Conservation (phyloP, 2,113 vertebrate genomes). For the Neolamprologus devosi region DNA sequence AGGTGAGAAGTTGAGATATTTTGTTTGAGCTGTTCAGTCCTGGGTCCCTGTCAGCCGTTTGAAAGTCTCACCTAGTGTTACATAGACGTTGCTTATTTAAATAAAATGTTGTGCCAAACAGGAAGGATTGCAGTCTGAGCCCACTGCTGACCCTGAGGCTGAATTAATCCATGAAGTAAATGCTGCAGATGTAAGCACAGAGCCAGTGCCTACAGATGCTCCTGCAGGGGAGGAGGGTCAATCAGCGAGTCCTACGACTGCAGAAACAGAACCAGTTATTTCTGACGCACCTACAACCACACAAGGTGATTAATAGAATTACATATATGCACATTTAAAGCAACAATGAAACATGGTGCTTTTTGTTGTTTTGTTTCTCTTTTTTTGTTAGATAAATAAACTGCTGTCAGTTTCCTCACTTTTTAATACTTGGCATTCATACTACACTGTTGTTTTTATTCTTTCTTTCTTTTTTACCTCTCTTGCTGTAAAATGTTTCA, state of each 20-base stretch:
- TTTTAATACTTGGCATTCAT: neutral
- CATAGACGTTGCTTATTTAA: neutral
- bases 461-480: neutral
- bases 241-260: neutral
- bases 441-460: neutral
- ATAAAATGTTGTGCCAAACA: neutral
- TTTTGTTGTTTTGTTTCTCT: neutral
- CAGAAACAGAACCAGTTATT: neutral
- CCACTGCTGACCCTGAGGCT: neutral
- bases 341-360: neutral
- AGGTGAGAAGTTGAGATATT: neutral
- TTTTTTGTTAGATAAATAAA: neutral
- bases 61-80: neutral
- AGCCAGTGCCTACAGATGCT: neutral
- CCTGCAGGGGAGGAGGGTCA: neutral
- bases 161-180: neutral
- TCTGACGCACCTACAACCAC: neutral
- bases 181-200: neutral
- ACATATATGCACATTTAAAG: neutral
- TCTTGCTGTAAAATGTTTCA: neutral
- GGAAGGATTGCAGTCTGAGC: neutral
- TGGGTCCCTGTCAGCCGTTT: neutral
- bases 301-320: neutral
- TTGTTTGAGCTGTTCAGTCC: neutral
- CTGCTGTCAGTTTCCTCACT: neutral